phyloP scores from a whole-genome alignment of 1,140 invertebrate species.

The Formica selysi region DNA sequence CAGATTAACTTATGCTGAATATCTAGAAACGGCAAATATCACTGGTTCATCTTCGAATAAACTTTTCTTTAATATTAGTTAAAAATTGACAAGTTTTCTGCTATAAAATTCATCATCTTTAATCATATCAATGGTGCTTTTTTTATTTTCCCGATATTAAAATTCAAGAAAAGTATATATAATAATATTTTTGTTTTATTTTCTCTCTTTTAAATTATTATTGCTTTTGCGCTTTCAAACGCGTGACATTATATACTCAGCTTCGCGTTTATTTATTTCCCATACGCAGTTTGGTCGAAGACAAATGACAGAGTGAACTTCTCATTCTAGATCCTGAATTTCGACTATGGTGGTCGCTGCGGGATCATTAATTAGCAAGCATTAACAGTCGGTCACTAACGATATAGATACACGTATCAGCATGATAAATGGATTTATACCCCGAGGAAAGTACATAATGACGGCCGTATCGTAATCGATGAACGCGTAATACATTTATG shows the following conservation, averaged over 20 bases:
- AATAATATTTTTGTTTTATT: too few species aligned
- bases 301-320: conserved; percentile 36
- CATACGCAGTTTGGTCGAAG: neutral
- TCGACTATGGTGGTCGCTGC: conserved; percentile 30
- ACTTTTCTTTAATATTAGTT: too few species aligned
- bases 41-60: neutral
- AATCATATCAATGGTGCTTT: too few species aligned
- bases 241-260: conserved; percentile 9
- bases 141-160: too few species aligned
- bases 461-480: conserved; percentile 45
- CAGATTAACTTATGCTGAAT: conserved; percentile 26
- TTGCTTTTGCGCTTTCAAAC: neutral
- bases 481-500: conserved; percentile 37
- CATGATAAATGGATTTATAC: conserved; percentile 49
- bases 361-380: conserved; percentile 56
- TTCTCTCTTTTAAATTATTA: neutral
- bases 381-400: conserved; percentile 54
- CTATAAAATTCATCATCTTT: too few species aligned
- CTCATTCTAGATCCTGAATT: conserved; percentile 49
- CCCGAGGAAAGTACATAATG: conserved; percentile 33
- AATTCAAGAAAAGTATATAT: too few species aligned
- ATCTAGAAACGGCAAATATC: conserved; percentile 28
- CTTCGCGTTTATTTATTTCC: conserved; percentile 15
- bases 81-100: too few species aligned
- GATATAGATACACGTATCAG: conserved; percentile 19